Evolutionary conservation across 2,888 invertebrate genomes (phyloP).

Genomic region (Chloroclystis v-ata): DNA sequence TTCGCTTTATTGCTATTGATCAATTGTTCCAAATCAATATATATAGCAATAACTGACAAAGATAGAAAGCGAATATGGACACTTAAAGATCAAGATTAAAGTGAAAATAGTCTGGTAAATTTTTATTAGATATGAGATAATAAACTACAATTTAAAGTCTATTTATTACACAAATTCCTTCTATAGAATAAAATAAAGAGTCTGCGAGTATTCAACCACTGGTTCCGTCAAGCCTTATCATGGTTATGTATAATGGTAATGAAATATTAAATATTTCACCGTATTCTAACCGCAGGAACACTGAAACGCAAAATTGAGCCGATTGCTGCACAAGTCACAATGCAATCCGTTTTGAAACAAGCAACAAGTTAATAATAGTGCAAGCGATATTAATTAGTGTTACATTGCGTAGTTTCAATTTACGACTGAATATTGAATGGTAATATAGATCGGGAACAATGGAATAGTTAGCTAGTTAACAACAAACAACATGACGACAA

Average conservation of each 20-base stretch:
- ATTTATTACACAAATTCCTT: too few relatives aligned
- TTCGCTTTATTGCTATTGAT: slow-evolving; percentile 13
- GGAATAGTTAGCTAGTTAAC: too few relatives aligned
- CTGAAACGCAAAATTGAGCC: slow-evolving; percentile 25
- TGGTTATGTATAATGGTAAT: too few relatives aligned
- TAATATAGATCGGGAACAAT: slow-evolving; percentile 15
- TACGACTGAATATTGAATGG: slow-evolving; percentile 12
- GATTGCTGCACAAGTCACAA: slow-evolving; percentile 19
- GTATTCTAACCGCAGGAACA: slow-evolving; percentile 9
- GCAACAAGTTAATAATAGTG: slow-evolving; percentile 26
- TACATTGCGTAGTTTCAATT: slow-evolving; percentile 17
- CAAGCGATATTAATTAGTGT: slow-evolving; percentile 28
- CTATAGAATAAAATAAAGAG: too few relatives aligned
- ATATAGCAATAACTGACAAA: slow-evolving; percentile 18
- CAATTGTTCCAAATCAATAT: slow-evolving; percentile 21
- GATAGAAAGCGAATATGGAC: slow-evolving; percentile 23
- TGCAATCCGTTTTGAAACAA: slow-evolving; percentile 28
- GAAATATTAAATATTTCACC: too few relatives aligned
- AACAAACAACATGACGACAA: neutral
- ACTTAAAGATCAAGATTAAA: slow-evolving; percentile 19
- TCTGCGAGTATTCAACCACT: too few relatives aligned
- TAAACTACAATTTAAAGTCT: too few relatives aligned
- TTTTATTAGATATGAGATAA: too few relatives aligned
- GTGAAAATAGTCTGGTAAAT: slow-evolving; percentile 9
- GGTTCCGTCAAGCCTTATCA: too few relatives aligned